Percentiles rank a stretch among this genome's conserved stretches.
These are phyloP conservation scores for Plectrocnemia conspersa DNA, from an alignment of 1,140 invertebrate genomes.

Conservation along the genomic window DNA sequence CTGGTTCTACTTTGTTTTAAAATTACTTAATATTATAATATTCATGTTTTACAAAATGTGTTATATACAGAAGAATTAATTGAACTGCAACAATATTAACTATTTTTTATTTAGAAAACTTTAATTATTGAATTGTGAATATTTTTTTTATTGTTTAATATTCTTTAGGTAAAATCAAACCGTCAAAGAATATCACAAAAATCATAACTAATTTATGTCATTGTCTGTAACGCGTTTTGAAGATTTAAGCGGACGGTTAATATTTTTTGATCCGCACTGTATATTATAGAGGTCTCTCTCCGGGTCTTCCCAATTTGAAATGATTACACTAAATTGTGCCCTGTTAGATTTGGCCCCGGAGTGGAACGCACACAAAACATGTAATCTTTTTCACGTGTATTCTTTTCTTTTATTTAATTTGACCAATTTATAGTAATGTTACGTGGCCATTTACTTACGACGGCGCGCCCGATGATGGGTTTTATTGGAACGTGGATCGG, in stretches of 20 bases:
- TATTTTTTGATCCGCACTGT: conserved; percentile 12
- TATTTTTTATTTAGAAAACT: too few species aligned
- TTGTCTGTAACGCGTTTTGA: neutral
- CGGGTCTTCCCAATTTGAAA: conserved; percentile 30
- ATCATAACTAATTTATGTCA: too few species aligned
- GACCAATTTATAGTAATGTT: conserved; percentile 35
- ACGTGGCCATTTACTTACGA: conserved; percentile 32
- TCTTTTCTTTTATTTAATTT: conserved; percentile 37
- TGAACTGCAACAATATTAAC: too few species aligned
- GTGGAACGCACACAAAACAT: conserved; percentile 26
- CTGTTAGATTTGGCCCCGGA: conserved; percentile 24
- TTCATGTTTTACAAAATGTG: too few species aligned
- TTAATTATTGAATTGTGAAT: too few species aligned
- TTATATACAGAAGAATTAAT: too few species aligned
- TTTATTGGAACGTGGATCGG: conserved; percentile 28
- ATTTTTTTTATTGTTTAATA: too few species aligned
- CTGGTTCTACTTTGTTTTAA: too few species aligned
- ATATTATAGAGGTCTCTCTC: conserved; percentile 2
- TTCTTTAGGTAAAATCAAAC: too few species aligned
- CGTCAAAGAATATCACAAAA: too few species aligned
- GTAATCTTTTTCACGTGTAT: conserved; percentile 20
- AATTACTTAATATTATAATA: too few species aligned
- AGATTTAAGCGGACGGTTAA: conserved; percentile 4
- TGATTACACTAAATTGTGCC: conserved; percentile 35
- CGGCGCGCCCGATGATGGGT: conserved; percentile 31